Percentiles rank a stretch among this genome's conserved stretches.
Conservation (phyloP, 2,113 vertebrate species). For the Amia ocellicauda region DNA sequence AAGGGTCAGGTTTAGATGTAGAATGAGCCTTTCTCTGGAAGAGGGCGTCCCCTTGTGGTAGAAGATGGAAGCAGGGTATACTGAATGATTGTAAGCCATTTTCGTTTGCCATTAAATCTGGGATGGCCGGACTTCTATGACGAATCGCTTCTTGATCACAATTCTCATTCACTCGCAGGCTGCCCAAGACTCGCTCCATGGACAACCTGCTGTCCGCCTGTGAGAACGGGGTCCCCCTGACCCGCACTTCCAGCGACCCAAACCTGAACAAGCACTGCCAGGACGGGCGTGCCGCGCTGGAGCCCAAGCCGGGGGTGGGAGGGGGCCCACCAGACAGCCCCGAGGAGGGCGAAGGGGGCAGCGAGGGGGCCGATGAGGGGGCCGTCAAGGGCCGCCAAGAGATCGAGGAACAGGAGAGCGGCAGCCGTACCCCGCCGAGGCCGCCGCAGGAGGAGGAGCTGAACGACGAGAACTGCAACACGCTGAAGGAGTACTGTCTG, state of each 20-base stretch:
- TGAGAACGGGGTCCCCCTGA: slow-evolving; percentile 82
- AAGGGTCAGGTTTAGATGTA: too few relatives aligned
- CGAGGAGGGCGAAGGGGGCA: slow-evolving; percentile 32
- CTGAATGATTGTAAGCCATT: neutral
- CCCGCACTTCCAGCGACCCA: slow-evolving; percentile 94
- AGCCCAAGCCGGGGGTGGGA: slow-evolving; percentile 51
- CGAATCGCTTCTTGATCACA: too few relatives aligned
- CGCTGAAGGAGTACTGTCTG: slow-evolving; percentile 52
- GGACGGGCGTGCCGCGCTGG: slow-evolving; percentile 71
- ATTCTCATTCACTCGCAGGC: slow-evolving; percentile 65
- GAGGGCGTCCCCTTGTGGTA: slow-evolving; percentile 14
- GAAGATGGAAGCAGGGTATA: neutral
- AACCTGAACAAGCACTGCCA: slow-evolving; percentile 96
- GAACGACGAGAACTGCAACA: slow-evolving; percentile 34
- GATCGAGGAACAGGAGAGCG: slow-evolving; percentile 25
- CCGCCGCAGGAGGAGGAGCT: slow-evolving; percentile 30
- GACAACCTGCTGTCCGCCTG: slow-evolving; percentile 88
- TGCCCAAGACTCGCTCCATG: slow-evolving; percentile 96
- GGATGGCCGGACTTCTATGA: neutral
- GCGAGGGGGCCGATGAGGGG: slow-evolving; percentile 25
- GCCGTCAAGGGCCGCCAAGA: slow-evolving; percentile 17
- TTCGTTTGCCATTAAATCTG: neutral
- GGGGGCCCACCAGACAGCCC: slow-evolving; percentile 43
- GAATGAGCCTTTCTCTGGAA: neutral
- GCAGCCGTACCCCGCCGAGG: slow-evolving; percentile 29